These are phyloP conservation scores for Marmota flaviventris DNA, from an alignment of 2,113 vertebrate species.

Conservation along the genomic window DNA sequence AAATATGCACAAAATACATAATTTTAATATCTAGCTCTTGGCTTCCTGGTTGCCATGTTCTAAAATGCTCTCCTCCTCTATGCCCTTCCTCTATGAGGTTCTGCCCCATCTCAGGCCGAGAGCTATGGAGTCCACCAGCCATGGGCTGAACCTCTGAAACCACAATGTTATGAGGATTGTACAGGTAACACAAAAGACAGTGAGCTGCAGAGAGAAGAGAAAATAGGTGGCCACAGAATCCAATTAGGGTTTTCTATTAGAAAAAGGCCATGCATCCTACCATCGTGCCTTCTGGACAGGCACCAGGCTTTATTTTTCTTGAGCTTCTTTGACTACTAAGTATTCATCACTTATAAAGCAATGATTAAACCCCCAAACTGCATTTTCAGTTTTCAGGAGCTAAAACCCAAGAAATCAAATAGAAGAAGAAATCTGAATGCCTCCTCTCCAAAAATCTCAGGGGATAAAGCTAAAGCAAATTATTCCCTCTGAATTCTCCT, in stretches of 20 bases:
- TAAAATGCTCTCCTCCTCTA: no score
- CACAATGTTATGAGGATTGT: background rate
- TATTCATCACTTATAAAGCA: background rate
- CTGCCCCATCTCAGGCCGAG: no score
- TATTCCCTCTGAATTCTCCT: slow-evolving; percentile 49
- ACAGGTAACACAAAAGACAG: background rate
- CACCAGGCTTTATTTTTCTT: background rate
- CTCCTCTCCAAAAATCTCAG: background rate
- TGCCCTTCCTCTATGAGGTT: no score
- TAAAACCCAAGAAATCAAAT: background rate
- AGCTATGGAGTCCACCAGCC: no score
- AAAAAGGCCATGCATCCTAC: background rate
- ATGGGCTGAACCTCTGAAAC: no score
- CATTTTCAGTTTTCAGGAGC: background rate
- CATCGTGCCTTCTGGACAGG: background rate
- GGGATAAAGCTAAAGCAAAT: slow-evolving; percentile 39
- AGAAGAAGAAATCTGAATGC: background rate
- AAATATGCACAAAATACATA: no score
- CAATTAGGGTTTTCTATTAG: background rate
- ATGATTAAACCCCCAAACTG: background rate
- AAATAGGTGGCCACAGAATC: background rate
- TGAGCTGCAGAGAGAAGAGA: background rate
- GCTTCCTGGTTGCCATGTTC: no score
- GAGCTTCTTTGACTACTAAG: background rate
- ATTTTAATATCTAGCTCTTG: no score